phyloP scores from a whole-genome alignment of 2,888 invertebrate genomes.

The Oxycera nigricornis region DNA sequence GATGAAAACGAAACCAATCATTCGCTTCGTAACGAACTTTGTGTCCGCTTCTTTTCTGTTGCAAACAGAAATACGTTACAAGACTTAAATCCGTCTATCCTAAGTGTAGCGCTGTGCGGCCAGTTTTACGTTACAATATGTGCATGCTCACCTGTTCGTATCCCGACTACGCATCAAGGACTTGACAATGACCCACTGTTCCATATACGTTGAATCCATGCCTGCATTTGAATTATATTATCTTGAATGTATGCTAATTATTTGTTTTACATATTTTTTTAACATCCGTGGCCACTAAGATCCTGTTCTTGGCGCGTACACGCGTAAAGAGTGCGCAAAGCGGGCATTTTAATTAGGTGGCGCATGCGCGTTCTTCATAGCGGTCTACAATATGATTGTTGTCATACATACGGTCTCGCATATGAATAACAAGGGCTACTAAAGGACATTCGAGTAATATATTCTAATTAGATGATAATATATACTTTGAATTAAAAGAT shows the following conservation, averaged over 20 bases:
- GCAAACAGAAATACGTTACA: conserved; percentile 23
- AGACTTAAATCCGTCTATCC: background rate
- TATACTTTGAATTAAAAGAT: conserved; percentile 39
- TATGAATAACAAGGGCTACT: conserved; percentile 21
- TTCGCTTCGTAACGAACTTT: conserved; percentile 43
- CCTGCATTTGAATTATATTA: conserved; percentile 39
- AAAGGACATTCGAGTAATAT: conserved; percentile 42
- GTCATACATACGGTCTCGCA: background rate
- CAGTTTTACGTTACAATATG: too few relatives aligned
- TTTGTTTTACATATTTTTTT: conserved; percentile 43
- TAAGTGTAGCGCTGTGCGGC: too few relatives aligned
- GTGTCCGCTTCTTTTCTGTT: background rate
- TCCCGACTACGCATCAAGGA: conserved; percentile 13
- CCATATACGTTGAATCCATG: conserved; percentile 17
- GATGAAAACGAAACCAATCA: conserved; percentile 29
- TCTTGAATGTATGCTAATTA: conserved; percentile 42
- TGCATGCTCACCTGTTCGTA: background rate
- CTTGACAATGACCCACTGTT: conserved; percentile 37
- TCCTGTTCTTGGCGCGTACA: conserved; percentile 21
- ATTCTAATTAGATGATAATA: conserved; percentile 47
- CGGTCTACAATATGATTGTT: background rate
- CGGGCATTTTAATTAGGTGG: conserved; percentile 46
- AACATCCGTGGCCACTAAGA: background rate
- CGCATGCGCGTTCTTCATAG: conserved; percentile 40
- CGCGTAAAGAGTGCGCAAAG: background rate